Conservation (phyloP, 2,888 invertebrate genomes). For the Drosophila cognata region DNA sequence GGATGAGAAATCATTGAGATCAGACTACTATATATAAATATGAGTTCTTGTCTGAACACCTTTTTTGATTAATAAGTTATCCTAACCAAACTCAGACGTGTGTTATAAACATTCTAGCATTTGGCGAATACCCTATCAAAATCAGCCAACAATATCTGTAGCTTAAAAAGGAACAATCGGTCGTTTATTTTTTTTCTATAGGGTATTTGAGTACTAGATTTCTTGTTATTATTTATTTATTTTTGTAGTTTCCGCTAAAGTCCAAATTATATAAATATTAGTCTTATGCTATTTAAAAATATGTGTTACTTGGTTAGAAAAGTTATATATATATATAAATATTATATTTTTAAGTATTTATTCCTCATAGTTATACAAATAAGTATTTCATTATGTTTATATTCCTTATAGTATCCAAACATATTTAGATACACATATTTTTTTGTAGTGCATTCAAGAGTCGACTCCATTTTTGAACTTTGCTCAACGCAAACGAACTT, state of each 20-base stretch:
- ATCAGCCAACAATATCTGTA: not conserved
- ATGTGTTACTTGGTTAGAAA: not conserved
- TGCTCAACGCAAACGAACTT: constrained; percentile 21
- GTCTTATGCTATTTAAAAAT: rapidly evolving
- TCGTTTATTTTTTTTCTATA: not conserved
- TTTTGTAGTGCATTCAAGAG: constrained; percentile 37
- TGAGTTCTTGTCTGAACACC: not conserved
- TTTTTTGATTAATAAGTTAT: not conserved
- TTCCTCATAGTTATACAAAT: not conserved
- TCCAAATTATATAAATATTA: not conserved
- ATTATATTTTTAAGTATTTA: not conserved
- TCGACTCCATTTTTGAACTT: not conserved
- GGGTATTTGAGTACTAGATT: not conserved
- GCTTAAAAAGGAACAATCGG: not conserved
- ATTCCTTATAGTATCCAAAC: not conserved
- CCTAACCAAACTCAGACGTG: not conserved
- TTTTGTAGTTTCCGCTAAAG: not conserved
- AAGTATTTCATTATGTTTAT: not conserved
- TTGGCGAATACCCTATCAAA: not conserved
- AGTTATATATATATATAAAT: not conserved
- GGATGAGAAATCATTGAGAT: not conserved
- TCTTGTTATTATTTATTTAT: not conserved
- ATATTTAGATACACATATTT: too few relatives aligned
- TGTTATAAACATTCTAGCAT: too few relatives aligned
- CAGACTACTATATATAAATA: not conserved